Conservation (phyloP, 2,797 vertebrate species). For the Poeciliopsis gracilis region DNA sequence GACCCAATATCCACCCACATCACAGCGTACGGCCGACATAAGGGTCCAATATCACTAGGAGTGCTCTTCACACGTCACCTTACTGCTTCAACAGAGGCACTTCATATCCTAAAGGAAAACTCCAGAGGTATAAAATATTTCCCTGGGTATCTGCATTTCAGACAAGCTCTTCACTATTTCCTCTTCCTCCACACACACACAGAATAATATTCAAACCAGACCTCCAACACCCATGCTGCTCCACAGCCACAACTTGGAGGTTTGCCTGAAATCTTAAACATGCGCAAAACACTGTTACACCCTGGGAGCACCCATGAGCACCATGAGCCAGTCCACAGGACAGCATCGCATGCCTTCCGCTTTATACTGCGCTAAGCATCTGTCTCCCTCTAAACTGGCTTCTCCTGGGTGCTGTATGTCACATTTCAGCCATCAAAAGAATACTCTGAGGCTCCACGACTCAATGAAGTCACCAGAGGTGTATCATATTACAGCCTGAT, state of each 20-base stretch:
- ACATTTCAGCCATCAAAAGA: constrained; percentile 18
- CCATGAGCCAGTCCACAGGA: constrained; percentile 59
- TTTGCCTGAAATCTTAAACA: constrained; percentile 51
- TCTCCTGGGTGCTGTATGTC: constrained; percentile 32
- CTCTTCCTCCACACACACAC: constrained; percentile 60
- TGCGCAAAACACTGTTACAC: constrained; percentile 37
- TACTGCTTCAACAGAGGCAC: constrained; percentile 64
- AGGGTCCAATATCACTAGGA: constrained; percentile 63
- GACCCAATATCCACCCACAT: constrained; percentile 66
- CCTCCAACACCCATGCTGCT: constrained; percentile 56
- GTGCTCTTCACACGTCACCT: constrained; percentile 66
- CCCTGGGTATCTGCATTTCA: constrained; percentile 54
- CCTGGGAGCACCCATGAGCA: constrained; percentile 54
- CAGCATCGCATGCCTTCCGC: constrained; percentile 49
- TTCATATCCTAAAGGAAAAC: constrained; percentile 73
- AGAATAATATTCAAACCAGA: constrained; percentile 59
- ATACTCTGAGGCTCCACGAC: constrained; percentile 7
- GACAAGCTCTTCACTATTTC: constrained; percentile 57
- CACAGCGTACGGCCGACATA: constrained; percentile 50
- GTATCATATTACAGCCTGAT: constrained; percentile 27
- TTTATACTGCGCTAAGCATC: constrained; percentile 45
- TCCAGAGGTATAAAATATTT: constrained; percentile 70
- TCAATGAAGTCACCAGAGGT: constrained; percentile 22
- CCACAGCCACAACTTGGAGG: constrained; percentile 58
- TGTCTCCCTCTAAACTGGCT: constrained; percentile 32